A percentile compares a stretch with the other conserved stretches of the same genome.
phyloP scores from a whole-genome alignment of 1,140 invertebrate species.

The Tribolium madens region DNA sequence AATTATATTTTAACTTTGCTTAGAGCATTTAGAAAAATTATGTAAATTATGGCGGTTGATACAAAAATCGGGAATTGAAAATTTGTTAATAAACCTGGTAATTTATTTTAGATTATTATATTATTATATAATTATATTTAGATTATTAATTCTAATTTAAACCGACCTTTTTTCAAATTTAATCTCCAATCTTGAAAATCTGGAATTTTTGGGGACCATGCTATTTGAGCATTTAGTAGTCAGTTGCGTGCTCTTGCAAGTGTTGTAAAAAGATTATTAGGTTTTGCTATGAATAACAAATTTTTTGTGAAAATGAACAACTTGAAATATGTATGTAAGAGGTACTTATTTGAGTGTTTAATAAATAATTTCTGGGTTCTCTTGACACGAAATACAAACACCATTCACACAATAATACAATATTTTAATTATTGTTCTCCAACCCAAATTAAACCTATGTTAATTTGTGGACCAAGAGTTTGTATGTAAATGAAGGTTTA shows the following conservation, averaged over 20 bases:
- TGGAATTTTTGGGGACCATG: constrained; percentile 13
- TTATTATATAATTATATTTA: too few species aligned
- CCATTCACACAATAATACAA: constrained; percentile 15
- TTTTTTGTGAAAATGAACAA: not conserved
- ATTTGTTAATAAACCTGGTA: not conserved
- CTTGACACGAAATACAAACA: not conserved
- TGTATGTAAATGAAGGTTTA: constrained; percentile 37
- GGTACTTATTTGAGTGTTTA: not conserved
- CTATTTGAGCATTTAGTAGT: constrained; percentile 14
- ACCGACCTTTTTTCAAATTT: not conserved
- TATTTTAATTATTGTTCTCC: constrained; percentile 35
- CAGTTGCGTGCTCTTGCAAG: not conserved
- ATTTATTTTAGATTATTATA: not conserved
- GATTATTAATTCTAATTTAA: constrained; percentile 19
- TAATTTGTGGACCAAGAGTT: constrained; percentile 41
- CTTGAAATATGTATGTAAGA: not conserved
- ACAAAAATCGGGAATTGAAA: not conserved
- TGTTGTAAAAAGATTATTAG: too few species aligned
- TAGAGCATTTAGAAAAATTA: too few species aligned
- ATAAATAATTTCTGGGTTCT: not conserved
- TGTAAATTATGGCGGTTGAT: not conserved
- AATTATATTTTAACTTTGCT: too few species aligned
- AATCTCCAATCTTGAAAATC: not conserved
- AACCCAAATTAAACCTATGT: constrained; percentile 36
- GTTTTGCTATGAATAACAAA: not conserved